Percentiles rank a stretch among this genome's conserved stretches.
These are phyloP conservation scores for Volucella inanis DNA, from an alignment of 2,888 invertebrate genomes.

Conservation along the genomic window DNA sequence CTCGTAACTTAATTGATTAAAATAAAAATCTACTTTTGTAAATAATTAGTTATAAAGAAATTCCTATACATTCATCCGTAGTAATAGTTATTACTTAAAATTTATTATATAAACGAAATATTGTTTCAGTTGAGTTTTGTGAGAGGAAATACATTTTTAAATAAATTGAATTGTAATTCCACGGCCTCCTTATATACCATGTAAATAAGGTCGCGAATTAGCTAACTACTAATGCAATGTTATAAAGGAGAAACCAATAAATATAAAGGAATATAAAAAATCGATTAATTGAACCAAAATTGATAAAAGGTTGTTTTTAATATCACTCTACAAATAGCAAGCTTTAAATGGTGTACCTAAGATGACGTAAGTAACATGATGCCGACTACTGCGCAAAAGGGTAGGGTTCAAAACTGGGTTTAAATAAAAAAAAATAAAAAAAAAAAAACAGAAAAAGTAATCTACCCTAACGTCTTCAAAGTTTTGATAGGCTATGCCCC, in stretches of 20 bases:
- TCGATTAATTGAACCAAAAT: slow-evolving; percentile 26
- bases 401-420: no score
- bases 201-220: slow-evolving; percentile 65
- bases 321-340: neutral
- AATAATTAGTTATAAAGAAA: slow-evolving; percentile 49
- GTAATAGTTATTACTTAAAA: slow-evolving; percentile 17
- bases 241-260: slow-evolving; percentile 33
- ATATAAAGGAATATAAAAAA: slow-evolving; percentile 37
- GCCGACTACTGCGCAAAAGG: no score
- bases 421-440: no score
- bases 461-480: no score
- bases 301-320: neutral
- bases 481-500: no score
- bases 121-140: slow-evolving; percentile 35
- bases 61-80: slow-evolving; percentile 46
- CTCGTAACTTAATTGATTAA: neutral
- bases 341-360: no score
- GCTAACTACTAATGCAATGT: slow-evolving; percentile 39
- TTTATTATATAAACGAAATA: neutral
- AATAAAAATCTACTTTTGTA: slow-evolving; percentile 30
- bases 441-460: no score
- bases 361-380: no score
- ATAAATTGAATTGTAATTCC: slow-evolving; percentile 47
- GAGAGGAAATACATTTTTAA: neutral
- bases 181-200: slow-evolving; percentile 73